Base-by-base conservation (phyloP, 2,797 vertebrate genomes). In the Hoplostethus atlanticus region DNA sequence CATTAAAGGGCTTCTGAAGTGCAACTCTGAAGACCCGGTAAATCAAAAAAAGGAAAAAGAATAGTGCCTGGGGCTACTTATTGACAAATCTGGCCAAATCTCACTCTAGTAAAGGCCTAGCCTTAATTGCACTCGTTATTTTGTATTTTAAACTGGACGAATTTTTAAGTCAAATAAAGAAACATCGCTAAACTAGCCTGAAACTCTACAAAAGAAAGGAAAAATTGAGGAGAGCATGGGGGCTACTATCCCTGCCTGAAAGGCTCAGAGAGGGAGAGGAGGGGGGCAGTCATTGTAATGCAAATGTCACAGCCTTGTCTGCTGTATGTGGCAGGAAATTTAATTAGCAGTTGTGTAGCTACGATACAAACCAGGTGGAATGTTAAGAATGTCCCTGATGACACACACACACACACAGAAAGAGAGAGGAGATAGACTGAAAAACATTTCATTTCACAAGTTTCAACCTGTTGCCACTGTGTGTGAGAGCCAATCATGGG, bases 271-370 rank as follows among this genome's bases (percentile, higher is more conserved):
- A 68, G 71, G 38, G 53, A 42, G 58, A 10, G 57, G 72, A 68
- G 78, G 86, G 86, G 60, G n/a, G 16, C 17, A 67, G 44, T 84
- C 76, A 96, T 96, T 96, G 76, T 96, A 68, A 96, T 96, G 96
- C 90, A 93, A 96, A 96, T 96, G 80, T 76, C 46, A 83, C 68
- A 81, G 87, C 89, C 88, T 92, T 87, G 86, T 94, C 89, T 93
- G 90, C 91, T 90, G 89, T 95, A 93, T 95, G 94, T 90, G 92
- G 93, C 93, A 92, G 94, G 95, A 94, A 95, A 94, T 91, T 93
- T 94, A 95, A 96, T 95, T 95, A 95, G 93, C 91, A 91, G 91
- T 93, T 90, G 88, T 94, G 93, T 90, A 93, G 94, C 95, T 86
- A 88, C 44, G 58, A 87, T 93, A 93, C 91, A 90, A 93, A 90